phyloP scores from a whole-genome alignment of 2,113 vertebrate genomes.

The Eleginops maclovinus region DNA sequence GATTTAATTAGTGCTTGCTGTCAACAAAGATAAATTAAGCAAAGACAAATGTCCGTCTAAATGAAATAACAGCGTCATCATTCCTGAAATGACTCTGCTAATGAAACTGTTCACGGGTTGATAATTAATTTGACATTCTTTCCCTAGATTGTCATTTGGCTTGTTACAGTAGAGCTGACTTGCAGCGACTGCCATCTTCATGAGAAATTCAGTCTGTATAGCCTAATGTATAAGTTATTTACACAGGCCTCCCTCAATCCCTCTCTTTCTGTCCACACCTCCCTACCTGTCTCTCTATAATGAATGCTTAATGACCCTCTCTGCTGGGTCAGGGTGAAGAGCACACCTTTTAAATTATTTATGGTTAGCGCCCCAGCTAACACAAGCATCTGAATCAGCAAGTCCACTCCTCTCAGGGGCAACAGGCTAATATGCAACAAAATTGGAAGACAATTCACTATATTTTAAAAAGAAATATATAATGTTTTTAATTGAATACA shows the following conservation, averaged over 20 bases:
- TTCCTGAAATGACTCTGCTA: too few relatives aligned
- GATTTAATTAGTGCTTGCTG: background rate
- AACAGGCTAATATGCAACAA: constrained; percentile 9
- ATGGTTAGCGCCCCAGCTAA: constrained; percentile 27
- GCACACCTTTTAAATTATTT: constrained; percentile 42
- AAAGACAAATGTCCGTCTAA: background rate
- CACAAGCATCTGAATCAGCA: constrained; percentile 28
- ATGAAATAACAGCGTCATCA: background rate
- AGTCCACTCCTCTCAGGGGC: constrained; percentile 2
- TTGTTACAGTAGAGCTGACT: constrained; percentile 6
- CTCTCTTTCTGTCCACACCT: background rate
- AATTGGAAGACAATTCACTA: too few relatives aligned
- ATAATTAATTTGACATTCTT: constrained; percentile 1
- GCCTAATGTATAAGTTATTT: constrained; percentile 49
- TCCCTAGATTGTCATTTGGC: background rate
- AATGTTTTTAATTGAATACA: too few relatives aligned
- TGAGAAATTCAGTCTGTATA: constrained; percentile 56
- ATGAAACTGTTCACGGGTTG: background rate
- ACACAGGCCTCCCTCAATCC: background rate
- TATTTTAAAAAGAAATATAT: too few relatives aligned
- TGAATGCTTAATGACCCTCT: constrained; percentile 54
- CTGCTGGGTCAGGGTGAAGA: constrained; percentile 38
- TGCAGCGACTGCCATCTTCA: constrained; percentile 3
- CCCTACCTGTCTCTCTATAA: constrained; percentile 8
- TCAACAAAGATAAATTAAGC: background rate